Base-by-base conservation (phyloP, 2,797 vertebrate species). In the Poecilia gillii region DNA sequence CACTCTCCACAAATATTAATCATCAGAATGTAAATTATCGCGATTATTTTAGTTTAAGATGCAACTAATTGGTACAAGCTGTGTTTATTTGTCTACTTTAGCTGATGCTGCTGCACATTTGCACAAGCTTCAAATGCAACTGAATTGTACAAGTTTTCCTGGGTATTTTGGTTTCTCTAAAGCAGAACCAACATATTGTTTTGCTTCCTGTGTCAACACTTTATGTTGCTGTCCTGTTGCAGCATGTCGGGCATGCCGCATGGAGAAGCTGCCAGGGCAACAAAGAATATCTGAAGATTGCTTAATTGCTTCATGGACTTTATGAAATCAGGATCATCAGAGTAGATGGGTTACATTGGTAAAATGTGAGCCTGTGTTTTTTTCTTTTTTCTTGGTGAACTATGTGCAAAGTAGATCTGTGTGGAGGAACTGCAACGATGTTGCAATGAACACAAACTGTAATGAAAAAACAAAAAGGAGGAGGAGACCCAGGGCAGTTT, bases 61-160 rank as follows among this genome's bases (percentile, higher is more conserved):
- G 51, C 1, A 3, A 53, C 9, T 25, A 53, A 53, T 11, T 53
- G 25, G 23, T 25, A 9, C 18, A 53, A 23, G 51, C 23, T 25
- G 51, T 87, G 79, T 90, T 74, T 87, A 23, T 86, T 72, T 87
- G 84, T 85, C 75, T 75, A 74, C 78, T 85, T 81, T 88, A 86
- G 89, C 92, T 85, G 64, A 39, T 68, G 84, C 87, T 73, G 86
- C 78, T 76, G 64, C 25, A 39, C 82, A 82, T 93, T 90, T 90
- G 89, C 87, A 83, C 81, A 81, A 88, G 72, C 81, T 81, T 88
- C 78, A 59, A 76, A 77, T 73, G 79, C 76, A 83, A 64, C 70
- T 46, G 70, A 77, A 81, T 82, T 53, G 80, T 74, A 55, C 51
- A 82, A 43, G 83, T 85, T 83, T 84, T 76, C 76, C 41, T 36